Percentiles rank a stretch among this genome's conserved stretches.
These are phyloP conservation scores for Trichechus manatus DNA, from an alignment of 2,113 vertebrate species.

Conservation along the genomic window DNA sequence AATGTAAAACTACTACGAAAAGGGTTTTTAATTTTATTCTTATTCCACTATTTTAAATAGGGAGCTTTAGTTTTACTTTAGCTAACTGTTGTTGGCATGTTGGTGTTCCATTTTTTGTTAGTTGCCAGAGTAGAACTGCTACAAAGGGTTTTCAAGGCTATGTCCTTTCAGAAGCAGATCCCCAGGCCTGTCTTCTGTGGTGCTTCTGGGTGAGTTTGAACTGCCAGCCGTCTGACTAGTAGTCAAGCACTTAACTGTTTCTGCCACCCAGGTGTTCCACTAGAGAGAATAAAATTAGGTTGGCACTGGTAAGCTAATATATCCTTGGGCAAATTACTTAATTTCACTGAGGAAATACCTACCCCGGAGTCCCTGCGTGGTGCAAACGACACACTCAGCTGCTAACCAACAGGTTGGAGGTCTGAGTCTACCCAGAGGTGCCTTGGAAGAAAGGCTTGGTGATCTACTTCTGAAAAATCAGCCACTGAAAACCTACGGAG, in stretches of 20 bases:
- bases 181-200: neutral
- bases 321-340: neutral
- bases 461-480: no score
- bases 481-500: neutral
- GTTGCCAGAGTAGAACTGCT: neutral
- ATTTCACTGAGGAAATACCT: neutral
- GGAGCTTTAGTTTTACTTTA: slow-evolving; percentile 31
- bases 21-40: neutral
- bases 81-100: neutral
- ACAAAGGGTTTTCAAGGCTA: neutral
- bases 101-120: neutral
- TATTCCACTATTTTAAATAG: neutral
- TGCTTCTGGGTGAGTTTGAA: neutral
- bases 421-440: no score
- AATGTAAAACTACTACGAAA: neutral
- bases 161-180: neutral
- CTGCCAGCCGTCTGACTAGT: neutral
- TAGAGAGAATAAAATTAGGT: neutral
- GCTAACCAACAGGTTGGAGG: no score
- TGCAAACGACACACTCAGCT: neutral
- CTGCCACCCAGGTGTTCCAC: neutral
- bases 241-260: no score
- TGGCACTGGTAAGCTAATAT: neutral
- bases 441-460: no score
- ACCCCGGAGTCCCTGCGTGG: neutral